Conservation (phyloP, 2,797 vertebrate species). For the Petrocephalus sullivani region DNA sequence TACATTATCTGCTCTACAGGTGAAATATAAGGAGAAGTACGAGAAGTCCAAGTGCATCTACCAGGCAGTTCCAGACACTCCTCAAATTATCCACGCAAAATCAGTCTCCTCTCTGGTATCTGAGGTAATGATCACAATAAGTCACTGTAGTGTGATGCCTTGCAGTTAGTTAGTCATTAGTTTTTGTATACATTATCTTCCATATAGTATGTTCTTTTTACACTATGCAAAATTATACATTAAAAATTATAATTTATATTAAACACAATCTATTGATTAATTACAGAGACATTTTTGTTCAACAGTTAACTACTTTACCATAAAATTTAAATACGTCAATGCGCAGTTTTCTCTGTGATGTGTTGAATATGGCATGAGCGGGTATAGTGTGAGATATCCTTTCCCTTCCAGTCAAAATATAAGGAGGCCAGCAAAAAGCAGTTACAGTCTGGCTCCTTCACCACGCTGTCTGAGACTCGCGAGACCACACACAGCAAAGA, state of each 20-base stretch:
- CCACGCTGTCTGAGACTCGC: slow-evolving; percentile 78
- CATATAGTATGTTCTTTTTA: not conserved
- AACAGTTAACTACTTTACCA: not conserved
- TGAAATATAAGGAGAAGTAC: slow-evolving; percentile 95
- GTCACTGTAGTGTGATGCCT: not conserved
- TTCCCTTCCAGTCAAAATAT: slow-evolving; percentile 83
- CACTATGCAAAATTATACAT: not conserved
- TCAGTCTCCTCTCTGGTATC: slow-evolving; percentile 76
- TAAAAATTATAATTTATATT: not conserved
- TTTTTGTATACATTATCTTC: too few relatives aligned
- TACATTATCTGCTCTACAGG: slow-evolving; percentile 48
- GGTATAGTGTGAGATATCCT: not conserved
- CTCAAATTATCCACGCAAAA: slow-evolving; percentile 91
- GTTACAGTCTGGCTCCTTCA: slow-evolving; percentile 79
- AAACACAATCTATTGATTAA: not conserved
- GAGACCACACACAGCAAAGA: slow-evolving; percentile 85
- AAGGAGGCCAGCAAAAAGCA: slow-evolving; percentile 85
- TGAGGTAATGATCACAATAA: slow-evolving; percentile 65
- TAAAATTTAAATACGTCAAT: not conserved
- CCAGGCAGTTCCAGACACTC: slow-evolving; percentile 77
- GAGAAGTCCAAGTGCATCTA: slow-evolving; percentile 79
- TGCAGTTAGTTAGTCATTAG: not conserved
- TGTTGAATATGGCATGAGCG: not conserved
- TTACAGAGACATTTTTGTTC: not conserved
- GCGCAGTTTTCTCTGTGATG: not conserved